phyloP scores from a whole-genome alignment of 2,797 vertebrate species.

The Rousettus madagascariensis region DNA sequence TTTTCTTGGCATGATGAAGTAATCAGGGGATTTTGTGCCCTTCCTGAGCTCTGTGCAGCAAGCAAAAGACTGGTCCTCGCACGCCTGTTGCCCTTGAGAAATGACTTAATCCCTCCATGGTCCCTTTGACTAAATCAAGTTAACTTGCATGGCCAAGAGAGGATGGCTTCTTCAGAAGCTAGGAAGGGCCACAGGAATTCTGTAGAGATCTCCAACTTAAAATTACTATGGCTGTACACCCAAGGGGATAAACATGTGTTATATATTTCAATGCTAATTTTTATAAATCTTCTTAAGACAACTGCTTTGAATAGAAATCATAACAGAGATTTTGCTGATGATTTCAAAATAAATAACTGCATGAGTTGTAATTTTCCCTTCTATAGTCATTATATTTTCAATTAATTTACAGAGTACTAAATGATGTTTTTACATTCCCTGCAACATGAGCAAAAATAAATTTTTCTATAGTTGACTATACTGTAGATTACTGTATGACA shows the following conservation, averaged over 20 bases:
- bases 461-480: constrained; percentile 69
- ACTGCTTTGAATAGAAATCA: constrained; percentile 53
- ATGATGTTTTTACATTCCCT: not conserved
- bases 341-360: constrained; percentile 45
- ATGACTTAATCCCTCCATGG: not conserved
- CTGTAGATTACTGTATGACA: constrained; percentile 72
- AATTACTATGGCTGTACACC: not conserved
- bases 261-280: constrained; percentile 7
- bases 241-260: constrained; percentile 1
- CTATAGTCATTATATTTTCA: not conserved
- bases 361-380: constrained; percentile 28
- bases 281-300: constrained; percentile 38
- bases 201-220: not conserved
- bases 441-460: constrained; percentile 59
- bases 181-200: not conserved
- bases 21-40: constrained; percentile 64
- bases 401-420: constrained; percentile 13
- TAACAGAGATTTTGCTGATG: constrained; percentile 28
- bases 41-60: constrained; percentile 41
- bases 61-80: not conserved
- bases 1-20: constrained; percentile 80
- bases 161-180: constrained; percentile 6
- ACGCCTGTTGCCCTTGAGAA: constrained; percentile 26
- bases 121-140: not conserved
- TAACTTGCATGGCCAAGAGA: not conserved